Base-by-base conservation (phyloP, 2,113 vertebrate genomes). In the Oreochromis tanganicae region DNA sequence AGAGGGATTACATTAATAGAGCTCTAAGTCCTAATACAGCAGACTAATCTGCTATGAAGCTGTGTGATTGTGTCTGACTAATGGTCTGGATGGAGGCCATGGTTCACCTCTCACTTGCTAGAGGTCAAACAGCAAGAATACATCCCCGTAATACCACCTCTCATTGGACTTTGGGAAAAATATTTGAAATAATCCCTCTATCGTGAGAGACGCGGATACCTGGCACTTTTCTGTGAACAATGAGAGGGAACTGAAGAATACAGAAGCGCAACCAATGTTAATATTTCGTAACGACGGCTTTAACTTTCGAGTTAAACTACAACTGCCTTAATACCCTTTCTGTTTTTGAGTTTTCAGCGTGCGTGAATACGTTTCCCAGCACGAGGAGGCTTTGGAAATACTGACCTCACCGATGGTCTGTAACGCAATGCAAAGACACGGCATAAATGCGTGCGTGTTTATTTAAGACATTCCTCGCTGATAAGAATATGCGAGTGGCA, bases 1-100 rank as follows among this genome's bases (percentile, higher is more conserved):
- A 96, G 94, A 95, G 94, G 96, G 96, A 96, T 96, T 96, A 96
- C 95, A 96, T 94, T 96, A 95, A 95, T 95, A 95, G 94, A 95
- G 92, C 94, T 95, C 91, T 95, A 94, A 96, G 78, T 95, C 93
- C 94, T 95, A 94, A 96, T 95, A 96, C 95, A 95, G 94, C 93
- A 91, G 90, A 94, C 94, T 96, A 96, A 96, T 95, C 95, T 96
- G 95, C 94, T 94, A 96, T 95, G 93, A 95, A 95, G 95, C 94
- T 94, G 89, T 93, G 92, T 91, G 94, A 96, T 95, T 95, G 94
- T 96, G 94, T 95, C 94, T 93, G 92, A 93, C 94, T 95, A 96
- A 96, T 94, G 94, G 94, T 93, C 93, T 95, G 91, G 90, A 95
- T 95, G 93, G 92, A 87, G 92, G 93, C 92, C 91, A 92, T 57